Evolutionary conservation across 2,797 vertebrate genomes (phyloP).

Genomic region (Anabacerthia variegaticeps): DNA sequence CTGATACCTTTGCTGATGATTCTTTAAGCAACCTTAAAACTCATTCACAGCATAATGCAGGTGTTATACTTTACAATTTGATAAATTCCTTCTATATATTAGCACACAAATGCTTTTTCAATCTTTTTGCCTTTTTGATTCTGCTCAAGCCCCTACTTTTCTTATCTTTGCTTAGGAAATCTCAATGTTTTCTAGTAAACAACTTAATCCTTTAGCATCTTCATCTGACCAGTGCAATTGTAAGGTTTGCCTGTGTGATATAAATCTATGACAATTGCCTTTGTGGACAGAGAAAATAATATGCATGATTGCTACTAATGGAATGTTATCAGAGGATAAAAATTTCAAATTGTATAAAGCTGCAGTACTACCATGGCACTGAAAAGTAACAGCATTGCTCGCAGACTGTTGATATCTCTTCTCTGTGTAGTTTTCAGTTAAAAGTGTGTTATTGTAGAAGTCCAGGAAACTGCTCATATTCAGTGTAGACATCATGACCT

Average conservation of each 20-base stretch:
- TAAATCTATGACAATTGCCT: background rate
- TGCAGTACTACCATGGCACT: background rate
- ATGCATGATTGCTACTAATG: background rate
- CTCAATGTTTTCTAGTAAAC: background rate
- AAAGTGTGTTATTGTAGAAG: background rate
- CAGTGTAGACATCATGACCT: background rate
- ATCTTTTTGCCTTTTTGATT: background rate
- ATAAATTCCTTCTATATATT: background rate
- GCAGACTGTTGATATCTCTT: background rate
- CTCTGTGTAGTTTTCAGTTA: background rate
- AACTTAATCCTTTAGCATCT: background rate
- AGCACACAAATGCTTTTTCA: background rate
- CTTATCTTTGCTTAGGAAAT: background rate
- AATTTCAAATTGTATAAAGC: background rate
- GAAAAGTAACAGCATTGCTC: background rate
- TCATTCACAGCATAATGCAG: fast-evolving
- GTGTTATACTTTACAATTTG: background rate
- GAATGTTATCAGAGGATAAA: background rate
- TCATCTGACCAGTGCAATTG: background rate
- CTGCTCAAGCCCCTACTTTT: background rate
- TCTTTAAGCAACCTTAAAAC: background rate
- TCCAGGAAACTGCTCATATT: background rate
- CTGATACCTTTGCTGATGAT: fast-evolving
- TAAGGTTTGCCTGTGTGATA: background rate
- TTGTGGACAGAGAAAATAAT: background rate